phyloP scores from a whole-genome alignment of 2,113 vertebrate species.

The Callopanchax toddi region DNA sequence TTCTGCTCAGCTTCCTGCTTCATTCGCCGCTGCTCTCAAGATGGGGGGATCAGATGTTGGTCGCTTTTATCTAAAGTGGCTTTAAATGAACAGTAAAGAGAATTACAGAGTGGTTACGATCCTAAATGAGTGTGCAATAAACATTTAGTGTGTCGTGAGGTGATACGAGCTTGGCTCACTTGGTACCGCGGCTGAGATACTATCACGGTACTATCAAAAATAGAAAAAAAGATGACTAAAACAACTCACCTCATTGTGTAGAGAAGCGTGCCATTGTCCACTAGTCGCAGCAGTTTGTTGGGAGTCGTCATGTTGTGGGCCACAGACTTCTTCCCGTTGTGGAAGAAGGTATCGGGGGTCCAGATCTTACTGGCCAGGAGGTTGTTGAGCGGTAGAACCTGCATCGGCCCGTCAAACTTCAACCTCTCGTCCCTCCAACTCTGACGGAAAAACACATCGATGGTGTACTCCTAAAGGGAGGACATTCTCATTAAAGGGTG shows the following conservation, averaged over 20 bases:
- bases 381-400: constrained; percentile 84
- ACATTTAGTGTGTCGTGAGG: background rate
- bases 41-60: background rate
- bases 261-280: constrained; percentile 84
- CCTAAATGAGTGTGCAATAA: background rate
- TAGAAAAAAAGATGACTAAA: background rate
- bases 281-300: constrained; percentile 83
- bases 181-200: background rate
- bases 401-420: constrained; percentile 85
- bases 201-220: background rate
- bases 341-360: constrained; percentile 87
- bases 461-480: constrained; percentile 81
- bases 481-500: constrained; percentile 12
- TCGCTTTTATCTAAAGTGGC: background rate
- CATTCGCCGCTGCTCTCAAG: background rate
- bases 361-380: constrained; percentile 86
- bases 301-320: constrained; percentile 87
- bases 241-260: constrained; percentile 83
- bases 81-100: background rate
- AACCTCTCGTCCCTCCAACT: constrained; percentile 85
- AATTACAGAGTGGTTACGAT: background rate
- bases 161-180: background rate
- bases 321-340: constrained; percentile 86
- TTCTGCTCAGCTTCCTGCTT: background rate
- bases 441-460: constrained; percentile 86